Evolutionary conservation across 2,113 vertebrate species (phyloP).

Genomic region (Dolichotis patagonum): DNA sequence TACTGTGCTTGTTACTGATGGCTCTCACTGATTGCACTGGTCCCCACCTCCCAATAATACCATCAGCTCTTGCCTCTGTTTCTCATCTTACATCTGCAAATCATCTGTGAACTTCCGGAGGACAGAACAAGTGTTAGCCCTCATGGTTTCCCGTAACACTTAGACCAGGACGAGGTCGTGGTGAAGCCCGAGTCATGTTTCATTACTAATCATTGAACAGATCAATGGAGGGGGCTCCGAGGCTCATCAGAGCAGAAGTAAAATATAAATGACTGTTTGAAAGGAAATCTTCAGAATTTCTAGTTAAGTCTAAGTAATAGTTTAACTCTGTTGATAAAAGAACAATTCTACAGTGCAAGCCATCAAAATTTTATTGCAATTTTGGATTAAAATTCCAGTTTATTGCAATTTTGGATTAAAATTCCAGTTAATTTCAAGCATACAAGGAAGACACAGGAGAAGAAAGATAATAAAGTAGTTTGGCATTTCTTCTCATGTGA

Average conservation of each 20-base stretch:
- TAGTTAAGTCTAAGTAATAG: not conserved
- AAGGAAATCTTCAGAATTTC: not conserved
- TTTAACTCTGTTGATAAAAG: not conserved
- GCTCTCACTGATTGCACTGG: not conserved
- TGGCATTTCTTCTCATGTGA: not conserved
- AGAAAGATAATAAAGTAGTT: not conserved
- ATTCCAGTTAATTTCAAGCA: not conserved
- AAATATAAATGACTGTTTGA: not conserved
- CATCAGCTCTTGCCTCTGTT: not conserved
- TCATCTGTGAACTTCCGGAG: not conserved
- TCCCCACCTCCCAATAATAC: not conserved
- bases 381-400: not conserved
- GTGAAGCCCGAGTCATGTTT: not conserved
- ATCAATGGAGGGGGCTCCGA: not conserved
- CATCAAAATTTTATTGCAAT: not conserved
- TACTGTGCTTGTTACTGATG: not conserved
- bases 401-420: not conserved
- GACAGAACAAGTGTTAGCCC: not conserved
- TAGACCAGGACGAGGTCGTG: not conserved
- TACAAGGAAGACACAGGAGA: not conserved
- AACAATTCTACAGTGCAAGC: not conserved
- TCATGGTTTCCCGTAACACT: not conserved
- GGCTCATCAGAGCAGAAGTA: not conserved
- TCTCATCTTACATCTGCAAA: not conserved
- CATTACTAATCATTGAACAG: not conserved